phyloP scores from a whole-genome alignment of 2,797 vertebrate species.

The Liasis olivaceus region DNA sequence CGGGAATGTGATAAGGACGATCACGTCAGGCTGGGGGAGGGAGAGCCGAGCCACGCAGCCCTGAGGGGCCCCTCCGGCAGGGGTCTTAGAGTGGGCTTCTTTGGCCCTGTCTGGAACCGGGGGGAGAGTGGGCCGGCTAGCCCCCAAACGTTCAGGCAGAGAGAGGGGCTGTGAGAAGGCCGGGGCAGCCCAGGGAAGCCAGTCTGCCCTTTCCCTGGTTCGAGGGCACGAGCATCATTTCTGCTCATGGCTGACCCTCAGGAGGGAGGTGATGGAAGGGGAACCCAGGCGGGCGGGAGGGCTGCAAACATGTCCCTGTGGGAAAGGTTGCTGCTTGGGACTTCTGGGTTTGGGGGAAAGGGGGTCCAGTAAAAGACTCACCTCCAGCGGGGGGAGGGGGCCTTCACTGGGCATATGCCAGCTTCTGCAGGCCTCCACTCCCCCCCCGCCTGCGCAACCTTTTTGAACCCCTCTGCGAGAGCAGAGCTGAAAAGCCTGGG shows the following conservation, averaged over 20 bases:
- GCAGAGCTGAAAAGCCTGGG: no score
- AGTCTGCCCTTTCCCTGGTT: no score
- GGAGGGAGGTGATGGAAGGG: not conserved
- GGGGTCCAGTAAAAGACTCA: not conserved
- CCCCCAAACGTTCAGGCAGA: not conserved
- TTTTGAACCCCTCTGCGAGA: not conserved
- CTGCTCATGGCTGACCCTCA: no score
- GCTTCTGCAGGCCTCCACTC: not conserved
- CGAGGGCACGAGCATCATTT: no score
- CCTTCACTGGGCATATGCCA: not conserved
- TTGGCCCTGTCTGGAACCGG: not conserved
- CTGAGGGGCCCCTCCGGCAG: not conserved
- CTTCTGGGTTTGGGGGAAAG: not conserved
- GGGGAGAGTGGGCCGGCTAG: not conserved
- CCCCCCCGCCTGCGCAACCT: no score
- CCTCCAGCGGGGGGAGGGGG: not conserved
- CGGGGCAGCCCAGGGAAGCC: no score
- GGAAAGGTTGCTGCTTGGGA: no score
- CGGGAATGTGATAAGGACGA: not conserved
- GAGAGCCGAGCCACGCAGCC: not conserved
- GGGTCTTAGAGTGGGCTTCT: no score
- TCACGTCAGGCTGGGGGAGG: rapidly evolving
- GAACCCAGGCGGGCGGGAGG: not conserved
- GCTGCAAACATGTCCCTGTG: not conserved
- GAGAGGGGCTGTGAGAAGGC: no score